phyloP scores from a whole-genome alignment of 37 sponge, comb jelly and placozoan species.

The Diacarnus erythraeanus region DNA sequence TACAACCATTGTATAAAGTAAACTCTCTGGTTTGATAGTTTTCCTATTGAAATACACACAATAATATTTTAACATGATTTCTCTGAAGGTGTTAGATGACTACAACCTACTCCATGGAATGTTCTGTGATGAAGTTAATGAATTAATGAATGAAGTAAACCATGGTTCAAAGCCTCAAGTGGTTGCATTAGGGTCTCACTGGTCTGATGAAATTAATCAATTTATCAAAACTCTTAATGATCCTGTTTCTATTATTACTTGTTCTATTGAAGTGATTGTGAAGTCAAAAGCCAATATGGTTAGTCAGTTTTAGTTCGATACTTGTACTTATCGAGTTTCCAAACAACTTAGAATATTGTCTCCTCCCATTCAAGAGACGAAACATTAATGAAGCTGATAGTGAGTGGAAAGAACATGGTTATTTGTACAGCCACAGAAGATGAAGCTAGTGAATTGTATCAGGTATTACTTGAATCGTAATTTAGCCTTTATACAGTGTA shows the following conservation, averaged over 20 bases:
- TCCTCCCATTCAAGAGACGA: background rate
- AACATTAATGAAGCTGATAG: background rate
- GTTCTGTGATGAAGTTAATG: slow-evolving; percentile 27
- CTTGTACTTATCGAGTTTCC: background rate
- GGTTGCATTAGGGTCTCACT: slow-evolving; percentile 5
- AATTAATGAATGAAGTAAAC: background rate
- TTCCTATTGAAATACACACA: too few relatives aligned
- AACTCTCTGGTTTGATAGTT: too few relatives aligned
- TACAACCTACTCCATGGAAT: slow-evolving; percentile 9
- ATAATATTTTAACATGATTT: too few relatives aligned
- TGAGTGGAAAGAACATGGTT: background rate
- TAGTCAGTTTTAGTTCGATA: background rate
- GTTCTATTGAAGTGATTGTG: slow-evolving; percentile 35
- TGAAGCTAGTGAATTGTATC: background rate
- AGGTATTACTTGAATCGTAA: slow-evolving; percentile 3
- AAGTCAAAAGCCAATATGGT: slow-evolving; percentile 8
- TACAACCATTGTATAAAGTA: background rate
- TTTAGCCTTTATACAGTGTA: background rate
- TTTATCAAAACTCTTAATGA: background rate
- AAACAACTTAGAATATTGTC: background rate
- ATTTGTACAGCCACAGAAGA: slow-evolving; percentile 12
- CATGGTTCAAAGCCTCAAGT: background rate
- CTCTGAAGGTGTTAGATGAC: slow-evolving; percentile 56
- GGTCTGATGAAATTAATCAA: background rate
- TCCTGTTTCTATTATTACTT: slow-evolving; percentile 23